phyloP scores from a whole-genome alignment of 1,140 invertebrate species.

The Lordiphosa clarofinis region DNA sequence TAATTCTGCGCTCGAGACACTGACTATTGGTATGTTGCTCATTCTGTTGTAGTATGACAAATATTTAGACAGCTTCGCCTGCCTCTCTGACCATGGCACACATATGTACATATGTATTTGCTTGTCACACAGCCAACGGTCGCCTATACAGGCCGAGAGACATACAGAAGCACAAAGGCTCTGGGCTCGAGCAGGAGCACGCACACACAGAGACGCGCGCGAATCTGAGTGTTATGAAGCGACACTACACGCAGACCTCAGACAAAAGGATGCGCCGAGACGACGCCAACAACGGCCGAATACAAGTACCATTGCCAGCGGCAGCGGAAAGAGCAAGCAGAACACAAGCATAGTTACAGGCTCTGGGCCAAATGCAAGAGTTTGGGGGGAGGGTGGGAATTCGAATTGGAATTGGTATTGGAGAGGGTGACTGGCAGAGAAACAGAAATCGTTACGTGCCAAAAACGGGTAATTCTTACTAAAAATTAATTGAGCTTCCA shows the following conservation, averaged over 20 bases:
- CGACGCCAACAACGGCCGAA: slow-evolving; percentile 31
- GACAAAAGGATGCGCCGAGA: slow-evolving; percentile 40
- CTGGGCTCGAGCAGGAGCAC: background rate
- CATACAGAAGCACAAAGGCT: slow-evolving; percentile 1
- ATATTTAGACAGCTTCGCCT: slow-evolving; percentile 6
- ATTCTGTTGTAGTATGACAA: slow-evolving; percentile 1
- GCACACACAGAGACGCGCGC: slow-evolving; percentile 8
- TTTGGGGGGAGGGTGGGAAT: background rate
- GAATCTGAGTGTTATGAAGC: slow-evolving; percentile 9
- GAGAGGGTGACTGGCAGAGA: slow-evolving; percentile 3
- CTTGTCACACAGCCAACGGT: no score
- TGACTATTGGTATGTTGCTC: no score
- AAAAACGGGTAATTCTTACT: slow-evolving; percentile 10
- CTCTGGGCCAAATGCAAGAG: background rate
- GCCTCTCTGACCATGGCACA: slow-evolving; percentile 11
- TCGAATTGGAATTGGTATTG: background rate
- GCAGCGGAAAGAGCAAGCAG: slow-evolving; percentile 19
- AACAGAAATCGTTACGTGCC: slow-evolving; percentile 8
- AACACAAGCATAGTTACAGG: slow-evolving; percentile 8
- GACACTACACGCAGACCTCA: slow-evolving; percentile 14
- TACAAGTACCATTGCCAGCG: slow-evolving; percentile 5
- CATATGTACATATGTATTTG: slow-evolving; percentile 4
- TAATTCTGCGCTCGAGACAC: no score
- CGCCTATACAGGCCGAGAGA: background rate
- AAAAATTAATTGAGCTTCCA: slow-evolving; percentile 2